Evolutionary conservation across 2,113 vertebrate genomes (phyloP).

Genomic region (Phyllostomus discolor): DNA sequence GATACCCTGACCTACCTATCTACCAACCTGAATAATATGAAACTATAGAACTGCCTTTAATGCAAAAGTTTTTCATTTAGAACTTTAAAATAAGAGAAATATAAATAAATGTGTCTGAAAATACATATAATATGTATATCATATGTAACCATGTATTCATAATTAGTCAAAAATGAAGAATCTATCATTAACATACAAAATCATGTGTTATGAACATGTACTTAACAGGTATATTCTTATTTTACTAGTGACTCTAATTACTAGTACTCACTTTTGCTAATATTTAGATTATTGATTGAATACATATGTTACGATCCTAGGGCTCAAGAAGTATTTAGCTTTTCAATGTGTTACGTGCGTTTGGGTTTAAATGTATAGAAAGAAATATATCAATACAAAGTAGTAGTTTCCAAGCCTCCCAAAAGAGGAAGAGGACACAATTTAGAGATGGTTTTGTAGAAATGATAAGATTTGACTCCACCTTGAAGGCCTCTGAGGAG

Average conservation of each 20-base stretch:
- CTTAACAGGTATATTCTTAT: background rate
- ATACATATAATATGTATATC: background rate
- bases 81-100: background rate
- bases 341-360: background rate
- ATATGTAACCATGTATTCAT: background rate
- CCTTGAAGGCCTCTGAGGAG: background rate
- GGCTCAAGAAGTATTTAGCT: background rate
- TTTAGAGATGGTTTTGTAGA: background rate
- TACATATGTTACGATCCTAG: background rate
- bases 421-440: background rate
- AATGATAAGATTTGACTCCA: background rate
- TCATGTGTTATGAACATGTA: background rate
- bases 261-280: background rate
- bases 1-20: background rate
- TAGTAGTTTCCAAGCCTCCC: background rate
- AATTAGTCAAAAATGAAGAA: background rate
- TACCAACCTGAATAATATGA: background rate
- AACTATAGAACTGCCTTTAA: background rate
- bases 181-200: background rate
- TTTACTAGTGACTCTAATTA: background rate
- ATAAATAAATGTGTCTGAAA: background rate
- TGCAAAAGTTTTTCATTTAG: background rate
- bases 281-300: background rate
- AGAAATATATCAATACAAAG: background rate
- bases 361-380: background rate